A percentile compares a stretch with the other conserved stretches of the same genome.
Evolutionary conservation across 2,797 vertebrate genomes (phyloP).

Genomic region (Champsocephalus esox): DNA sequence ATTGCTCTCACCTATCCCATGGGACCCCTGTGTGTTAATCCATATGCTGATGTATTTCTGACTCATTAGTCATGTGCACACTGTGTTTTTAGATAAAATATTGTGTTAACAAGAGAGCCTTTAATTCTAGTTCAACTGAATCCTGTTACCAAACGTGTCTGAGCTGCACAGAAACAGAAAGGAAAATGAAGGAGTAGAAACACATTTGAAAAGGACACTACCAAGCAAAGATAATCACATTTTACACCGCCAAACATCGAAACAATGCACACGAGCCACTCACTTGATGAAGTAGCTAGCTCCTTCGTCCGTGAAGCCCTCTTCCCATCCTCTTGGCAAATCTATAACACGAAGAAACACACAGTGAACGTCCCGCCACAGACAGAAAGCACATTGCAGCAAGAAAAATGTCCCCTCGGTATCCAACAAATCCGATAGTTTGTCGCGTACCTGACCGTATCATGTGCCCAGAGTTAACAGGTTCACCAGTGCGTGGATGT

Average conservation of each 20-base stretch:
- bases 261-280: conserved; percentile 78
- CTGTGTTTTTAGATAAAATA: conserved; percentile 12
- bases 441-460: conserved; percentile 92
- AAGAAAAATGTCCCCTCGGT: conserved; percentile 8
- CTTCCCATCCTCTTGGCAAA: conserved; percentile 97
- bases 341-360: conserved; percentile 80
- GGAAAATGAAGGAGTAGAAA: neutral
- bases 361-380: conserved; percentile 43
- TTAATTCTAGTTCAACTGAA: conserved; percentile 14
- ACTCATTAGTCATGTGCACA: conserved; percentile 23
- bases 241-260: conserved; percentile 24
- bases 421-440: conserved; percentile 25
- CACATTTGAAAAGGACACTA: neutral
- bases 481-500: conserved; percentile 94
- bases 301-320: conserved; percentile 97
- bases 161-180: conserved; percentile 10
- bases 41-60: conserved; percentile 36
- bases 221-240: neutral
- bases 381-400: conserved; percentile 52
- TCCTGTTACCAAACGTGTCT: conserved; percentile 1
- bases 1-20: conserved; percentile 68
- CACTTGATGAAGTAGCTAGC: conserved; percentile 99
- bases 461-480: conserved; percentile 99
- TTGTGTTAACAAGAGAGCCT: conserved; percentile 11
- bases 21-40: conserved; percentile 52